phyloP scores from a whole-genome alignment of 1,140 invertebrate genomes.

The Ylistrum balloti region DNA sequence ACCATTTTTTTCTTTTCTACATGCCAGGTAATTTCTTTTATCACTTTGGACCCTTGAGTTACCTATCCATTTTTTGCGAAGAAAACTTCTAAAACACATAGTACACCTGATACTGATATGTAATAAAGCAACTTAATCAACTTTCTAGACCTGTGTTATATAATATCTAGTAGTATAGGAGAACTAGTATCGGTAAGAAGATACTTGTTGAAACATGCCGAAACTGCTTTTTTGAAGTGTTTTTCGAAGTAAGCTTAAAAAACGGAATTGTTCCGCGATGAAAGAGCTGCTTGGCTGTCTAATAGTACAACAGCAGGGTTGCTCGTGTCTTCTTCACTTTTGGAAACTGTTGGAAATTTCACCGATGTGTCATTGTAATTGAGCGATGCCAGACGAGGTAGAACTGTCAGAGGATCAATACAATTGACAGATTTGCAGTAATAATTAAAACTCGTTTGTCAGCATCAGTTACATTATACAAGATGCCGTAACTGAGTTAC shows the following conservation, averaged over 20 bases:
- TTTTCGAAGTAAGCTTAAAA: neutral
- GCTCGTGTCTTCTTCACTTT: neutral
- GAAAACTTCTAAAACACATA: neutral
- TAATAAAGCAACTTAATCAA: neutral
- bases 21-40: too few species aligned
- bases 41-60: too few species aligned
- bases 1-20: too few species aligned
- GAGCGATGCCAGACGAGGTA: conserved; percentile 11
- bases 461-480: neutral
- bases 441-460: conserved; percentile 7
- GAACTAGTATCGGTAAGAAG: neutral
- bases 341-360: neutral
- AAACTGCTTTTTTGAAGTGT: neutral
- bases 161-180: neutral
- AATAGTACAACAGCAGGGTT: neutral
- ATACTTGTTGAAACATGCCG: neutral
- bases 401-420: neutral
- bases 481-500: neutral
- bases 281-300: neutral
- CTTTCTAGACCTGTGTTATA: neutral
- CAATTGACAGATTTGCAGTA: neutral
- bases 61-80: too few species aligned
- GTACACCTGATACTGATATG: neutral
- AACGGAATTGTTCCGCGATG: too few species aligned
- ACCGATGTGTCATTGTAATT: neutral